Evolutionary conservation across 2,888 invertebrate genomes (phyloP).

Genomic region (Trypoxylon attenuatum): DNA sequence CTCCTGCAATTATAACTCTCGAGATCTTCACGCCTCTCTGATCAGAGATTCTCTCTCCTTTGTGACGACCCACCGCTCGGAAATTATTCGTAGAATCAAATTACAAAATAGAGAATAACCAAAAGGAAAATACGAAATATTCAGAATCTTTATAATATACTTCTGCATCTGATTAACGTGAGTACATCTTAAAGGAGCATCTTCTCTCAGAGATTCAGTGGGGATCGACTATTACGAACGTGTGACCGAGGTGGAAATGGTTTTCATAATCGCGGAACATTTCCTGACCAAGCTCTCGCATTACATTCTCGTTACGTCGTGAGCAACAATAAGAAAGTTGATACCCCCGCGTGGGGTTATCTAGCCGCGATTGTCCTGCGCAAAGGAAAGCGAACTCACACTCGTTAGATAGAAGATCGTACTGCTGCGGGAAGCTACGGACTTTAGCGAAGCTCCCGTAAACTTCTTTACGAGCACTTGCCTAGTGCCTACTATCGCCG

Average conservation of each 20-base stretch:
- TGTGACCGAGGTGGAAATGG: slow-evolving; percentile 28
- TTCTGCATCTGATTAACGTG: too few species aligned
- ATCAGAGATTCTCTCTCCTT: too few species aligned
- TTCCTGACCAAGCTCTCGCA: slow-evolving; percentile 41
- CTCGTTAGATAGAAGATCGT: slow-evolving; percentile 38
- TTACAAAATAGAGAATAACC: too few species aligned
- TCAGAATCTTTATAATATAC: too few species aligned
- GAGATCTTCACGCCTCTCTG: too few species aligned
- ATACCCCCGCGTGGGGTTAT: slow-evolving; percentile 48
- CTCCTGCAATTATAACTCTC: too few species aligned
- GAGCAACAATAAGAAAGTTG: slow-evolving; percentile 49
- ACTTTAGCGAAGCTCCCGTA: slow-evolving; percentile 28
- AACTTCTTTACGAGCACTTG: slow-evolving; percentile 30
- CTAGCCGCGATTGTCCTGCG: slow-evolving; percentile 37
- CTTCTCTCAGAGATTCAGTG: too few species aligned
- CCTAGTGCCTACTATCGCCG: slow-evolving; percentile 55
- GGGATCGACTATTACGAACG: background rate
- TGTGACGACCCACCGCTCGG: too few species aligned
- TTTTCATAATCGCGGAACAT: slow-evolving; percentile 41
- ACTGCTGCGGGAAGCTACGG: slow-evolving; percentile 22
- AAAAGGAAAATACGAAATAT: too few species aligned
- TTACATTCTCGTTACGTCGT: slow-evolving; percentile 43
- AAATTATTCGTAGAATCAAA: too few species aligned
- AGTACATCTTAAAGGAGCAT: too few species aligned
- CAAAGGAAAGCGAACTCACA: slow-evolving; percentile 9